These are phyloP conservation scores for Tiaroga cobitis DNA, from an alignment of 2,797 vertebrate genomes.

Conservation along the genomic window DNA sequence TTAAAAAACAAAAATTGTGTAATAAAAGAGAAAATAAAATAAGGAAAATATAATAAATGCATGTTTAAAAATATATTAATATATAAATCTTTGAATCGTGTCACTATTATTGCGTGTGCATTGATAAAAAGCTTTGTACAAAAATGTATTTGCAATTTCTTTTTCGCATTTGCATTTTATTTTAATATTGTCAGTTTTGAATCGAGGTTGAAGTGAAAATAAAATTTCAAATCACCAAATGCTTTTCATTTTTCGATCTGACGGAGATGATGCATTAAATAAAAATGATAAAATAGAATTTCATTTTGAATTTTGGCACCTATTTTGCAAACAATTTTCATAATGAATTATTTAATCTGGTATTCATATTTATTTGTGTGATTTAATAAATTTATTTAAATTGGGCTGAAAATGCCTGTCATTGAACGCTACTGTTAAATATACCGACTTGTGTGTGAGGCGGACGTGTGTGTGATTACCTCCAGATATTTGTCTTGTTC, in stretches of 20 bases:
- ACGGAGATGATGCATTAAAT: not conserved
- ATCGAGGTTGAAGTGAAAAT: too few relatives aligned
- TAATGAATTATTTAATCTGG: not conserved
- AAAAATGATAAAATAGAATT: not conserved
- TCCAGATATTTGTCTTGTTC: conserved; percentile 64
- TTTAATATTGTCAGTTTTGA: not conserved
- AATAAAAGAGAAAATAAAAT: not conserved
- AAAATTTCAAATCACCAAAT: too few relatives aligned
- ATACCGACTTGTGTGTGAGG: not conserved
- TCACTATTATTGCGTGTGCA: not conserved
- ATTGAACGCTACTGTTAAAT: not conserved
- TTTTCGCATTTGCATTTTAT: not conserved
- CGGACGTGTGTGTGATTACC: conserved; percentile 60
- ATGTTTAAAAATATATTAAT: not conserved
- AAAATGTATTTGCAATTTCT: not conserved
- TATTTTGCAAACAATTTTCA: not conserved
- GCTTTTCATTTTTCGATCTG: not conserved
- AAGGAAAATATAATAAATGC: not conserved
- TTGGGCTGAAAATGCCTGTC: not conserved
- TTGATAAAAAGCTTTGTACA: too few relatives aligned
- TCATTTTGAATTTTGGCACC: not conserved
- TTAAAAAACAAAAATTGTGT: not conserved
- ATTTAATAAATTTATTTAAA: not conserved
- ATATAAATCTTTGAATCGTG: not conserved
- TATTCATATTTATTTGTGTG: not conserved